Conservation (phyloP, 2,113 vertebrate species). For the Monopterus albus region DNA sequence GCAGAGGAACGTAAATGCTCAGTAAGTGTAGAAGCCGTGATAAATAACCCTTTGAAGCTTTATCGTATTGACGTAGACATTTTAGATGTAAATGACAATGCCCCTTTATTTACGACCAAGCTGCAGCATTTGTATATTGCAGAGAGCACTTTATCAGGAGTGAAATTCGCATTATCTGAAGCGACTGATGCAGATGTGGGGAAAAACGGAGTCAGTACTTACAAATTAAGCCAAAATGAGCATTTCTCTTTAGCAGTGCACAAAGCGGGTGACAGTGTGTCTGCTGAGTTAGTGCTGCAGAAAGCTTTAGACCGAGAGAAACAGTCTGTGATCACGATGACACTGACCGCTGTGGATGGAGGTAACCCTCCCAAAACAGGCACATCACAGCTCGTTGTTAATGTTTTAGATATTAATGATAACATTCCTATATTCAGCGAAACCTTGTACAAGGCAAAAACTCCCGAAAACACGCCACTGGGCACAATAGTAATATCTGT, state of each 20-base stretch:
- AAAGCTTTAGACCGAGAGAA: constrained; percentile 84
- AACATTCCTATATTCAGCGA: constrained; percentile 84
- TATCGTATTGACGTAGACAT: constrained; percentile 83
- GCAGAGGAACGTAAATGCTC: constrained; percentile 67
- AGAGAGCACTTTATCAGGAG: constrained; percentile 77
- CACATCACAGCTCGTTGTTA: constrained; percentile 77
- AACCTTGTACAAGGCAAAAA: constrained; percentile 74
- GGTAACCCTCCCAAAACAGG: constrained; percentile 77
- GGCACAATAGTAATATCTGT: constrained; percentile 71
- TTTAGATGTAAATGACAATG: constrained; percentile 87
- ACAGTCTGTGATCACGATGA: constrained; percentile 71
- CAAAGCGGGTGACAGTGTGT: constrained; percentile 78
- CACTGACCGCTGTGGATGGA: constrained; percentile 79
- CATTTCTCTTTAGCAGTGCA: constrained; percentile 77
- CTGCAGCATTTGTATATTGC: constrained; percentile 78
- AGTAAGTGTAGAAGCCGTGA: constrained; percentile 78
- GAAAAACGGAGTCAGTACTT: constrained; percentile 79
- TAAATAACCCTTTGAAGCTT: constrained; percentile 80
- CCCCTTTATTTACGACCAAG: constrained; percentile 78
- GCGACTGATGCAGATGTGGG: constrained; percentile 83
- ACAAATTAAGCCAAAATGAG: constrained; percentile 82
- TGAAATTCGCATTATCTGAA: constrained; percentile 78
- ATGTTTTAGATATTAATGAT: constrained; percentile 85
- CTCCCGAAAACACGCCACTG: constrained; percentile 75
- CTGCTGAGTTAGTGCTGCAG: constrained; percentile 83